Base-by-base conservation (phyloP, 2,113 vertebrate genomes). In the Thalassarche chlororhynchos region DNA sequence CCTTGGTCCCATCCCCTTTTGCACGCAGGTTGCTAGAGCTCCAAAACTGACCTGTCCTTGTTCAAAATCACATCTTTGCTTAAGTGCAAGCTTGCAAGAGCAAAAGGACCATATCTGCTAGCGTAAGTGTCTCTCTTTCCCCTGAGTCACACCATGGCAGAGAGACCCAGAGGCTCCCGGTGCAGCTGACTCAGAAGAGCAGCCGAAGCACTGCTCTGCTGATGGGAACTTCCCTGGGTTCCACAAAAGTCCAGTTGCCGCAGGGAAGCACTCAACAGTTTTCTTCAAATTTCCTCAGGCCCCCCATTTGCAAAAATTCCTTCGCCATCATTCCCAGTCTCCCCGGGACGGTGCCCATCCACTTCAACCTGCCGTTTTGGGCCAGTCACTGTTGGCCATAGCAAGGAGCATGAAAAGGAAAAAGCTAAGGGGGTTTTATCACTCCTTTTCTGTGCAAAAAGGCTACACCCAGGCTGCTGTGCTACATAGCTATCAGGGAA, bases 91-190 rank as follows among this genome's bases (percentile, higher is more conserved):
- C 47, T 70, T 42, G 20, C 29, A 81, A 47, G 38, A 77, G 40
- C 77, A 71, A 21, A 49, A 82, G 64, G 32, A 24, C 23, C 14
- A 0, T 6, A 12, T 24, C 17, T 77, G 62, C 25, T 51, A 2
- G 36, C 11, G 8, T 14, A 12, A n/a, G 17, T 1, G 7, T 49
- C 29, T 26, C 10, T 10, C 6, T 58, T 38, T 60, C 20, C 25
- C 34, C 36, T 5, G 1, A 18, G 18, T 18, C 9, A 2, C 12
- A 14, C 31, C 9, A 2, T 1, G 17, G 38, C 49, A 62, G n/a
- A 61, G 54, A 32, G 44, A 52, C 36, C n/a, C n/a, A 44, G 62
- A 60, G 49, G 52, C n/a, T 87, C 6, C 65, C 1, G 1, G 58
- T 34, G 44, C 49, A 26, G 77, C 69, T 79, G 88, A 82, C 62